Evolutionary conservation across 2,888 invertebrate genomes (phyloP), one percentile per base, ranked within the genome.

Genomic region (Parnassius apollo): DNA sequence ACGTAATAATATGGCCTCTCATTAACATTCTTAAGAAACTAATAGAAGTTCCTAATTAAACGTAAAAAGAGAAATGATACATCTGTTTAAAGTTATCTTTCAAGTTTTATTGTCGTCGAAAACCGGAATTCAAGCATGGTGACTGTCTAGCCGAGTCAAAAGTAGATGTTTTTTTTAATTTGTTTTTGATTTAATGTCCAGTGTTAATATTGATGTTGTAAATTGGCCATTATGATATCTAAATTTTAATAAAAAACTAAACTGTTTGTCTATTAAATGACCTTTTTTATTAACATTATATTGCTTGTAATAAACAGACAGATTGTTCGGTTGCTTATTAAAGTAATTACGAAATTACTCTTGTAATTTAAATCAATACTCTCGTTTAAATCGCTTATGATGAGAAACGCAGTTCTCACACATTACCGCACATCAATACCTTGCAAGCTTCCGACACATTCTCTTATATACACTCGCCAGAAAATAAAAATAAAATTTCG

Each of bases 101-200:
- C 72, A 75, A 75, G 70, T 77, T 78, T 76, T 75, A 76, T 73
- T 73, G 73, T 69, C 69, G 69, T 70, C 69, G 59, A 63, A 66
- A 76, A 77, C 76, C 74, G 72, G 76, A 74, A 72, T 73, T 65
- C 57, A 59, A 71, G 67, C 77, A 71, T 78, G 78, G 72, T 77
- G 77, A 77, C 78, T 74, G 68, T 71, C 66, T 64, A 57, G 65
- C 61, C 63, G 49, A 62, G 70, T 68, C 71, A 66, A 70, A 67
- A 68, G 68, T 74, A 74, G 72, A 77, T 75, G 72, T 75, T 69
- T 69, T 73, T 76, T 74, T 74, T 74, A 72, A 70, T 68, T 69
- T 67, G 62, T 57, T 48, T 53, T 52, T 52, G 53, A 62, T 54
- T 76, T 76, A 76, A 75, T 74, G 69, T 57, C 55, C 57, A 69